Evolutionary conservation across 1,140 invertebrate genomes (phyloP), one percentile per base, ranked within the genome.

Genomic region (Saccostrea cuccullata): DNA sequence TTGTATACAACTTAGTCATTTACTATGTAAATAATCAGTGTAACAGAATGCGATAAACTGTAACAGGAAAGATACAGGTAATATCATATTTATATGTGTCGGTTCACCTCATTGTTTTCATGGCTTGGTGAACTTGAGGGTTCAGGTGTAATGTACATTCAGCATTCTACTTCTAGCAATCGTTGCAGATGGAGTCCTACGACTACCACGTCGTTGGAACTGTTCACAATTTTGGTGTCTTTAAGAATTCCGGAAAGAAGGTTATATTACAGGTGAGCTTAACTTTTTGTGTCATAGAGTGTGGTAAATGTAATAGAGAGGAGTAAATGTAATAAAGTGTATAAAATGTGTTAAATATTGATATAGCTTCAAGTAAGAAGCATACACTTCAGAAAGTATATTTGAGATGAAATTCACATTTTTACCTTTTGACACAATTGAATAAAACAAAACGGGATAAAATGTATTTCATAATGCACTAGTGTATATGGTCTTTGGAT

Each of bases 151-250:
- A 47, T 47, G 47, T 47, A 47, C 1, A 47, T 47, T 47, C 47
- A 47, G 47, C 47, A 47, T 47, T 47, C 47, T 47, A 47, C 47
- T 9, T 47, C 5, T 47, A 47, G 47, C 47, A 64, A 20, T 64
- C n/a, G 2, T 64, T 64, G n/a, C n/a, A 64, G 58, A 64, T 64
- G 58, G 58, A 64, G 58, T 64, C 58, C 58, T 77, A 15, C 9
- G 70, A 77, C 13, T 77, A 77, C 15, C 70, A 84, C n/a, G 55
- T 84, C 11, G 55, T 58, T 56, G 56, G 56, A 55, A 30, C 83
- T n/a, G 23, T 84, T 9, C 83, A 84, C n/a, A 84, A 84, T 84
- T 84, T 84, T 84, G 83, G 83, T 40, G 56, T 84, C 30, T 84
- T 84, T 56, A 84, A 84, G 30, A 84, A 84, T 56, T 84, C 83